These are phyloP conservation scores for Tetramorium simillimum DNA, from an alignment of 1,140 invertebrate genomes.

Conservation along the genomic window DNA sequence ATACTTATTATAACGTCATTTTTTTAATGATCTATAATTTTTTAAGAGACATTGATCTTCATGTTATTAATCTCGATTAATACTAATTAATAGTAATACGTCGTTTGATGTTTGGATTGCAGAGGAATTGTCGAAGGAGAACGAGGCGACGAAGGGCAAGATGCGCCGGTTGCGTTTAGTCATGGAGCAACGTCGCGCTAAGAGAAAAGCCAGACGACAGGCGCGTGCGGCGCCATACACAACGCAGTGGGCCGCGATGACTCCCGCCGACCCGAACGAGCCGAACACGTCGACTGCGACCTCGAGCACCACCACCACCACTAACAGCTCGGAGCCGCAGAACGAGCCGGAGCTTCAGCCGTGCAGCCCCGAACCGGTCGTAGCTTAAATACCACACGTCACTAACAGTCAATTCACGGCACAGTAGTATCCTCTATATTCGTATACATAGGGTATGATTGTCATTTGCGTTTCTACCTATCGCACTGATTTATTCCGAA, in stretches of 20 bases:
- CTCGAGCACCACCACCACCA: constrained; percentile 64
- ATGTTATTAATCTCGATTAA: not conserved
- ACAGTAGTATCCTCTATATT: constrained; percentile 56
- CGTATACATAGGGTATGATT: constrained; percentile 50
- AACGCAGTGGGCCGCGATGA: constrained; percentile 84
- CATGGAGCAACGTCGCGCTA: constrained; percentile 94
- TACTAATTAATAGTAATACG: constrained; percentile 10
- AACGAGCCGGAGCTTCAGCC: constrained; percentile 82
- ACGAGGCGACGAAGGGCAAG: constrained; percentile 93
- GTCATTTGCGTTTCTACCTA: constrained; percentile 45
- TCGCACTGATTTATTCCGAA: constrained; percentile 69
- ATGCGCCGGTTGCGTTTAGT: constrained; percentile 93
- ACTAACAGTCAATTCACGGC: constrained; percentile 33
- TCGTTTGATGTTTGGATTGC: constrained; percentile 1
- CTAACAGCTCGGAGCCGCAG: constrained; percentile 77
- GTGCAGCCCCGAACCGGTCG: constrained; percentile 84
- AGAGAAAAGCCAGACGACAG: constrained; percentile 92
- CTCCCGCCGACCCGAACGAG: constrained; percentile 78
- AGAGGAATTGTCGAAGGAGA: constrained; percentile 88
- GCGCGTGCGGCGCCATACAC: constrained; percentile 90
- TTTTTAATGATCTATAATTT: not conserved
- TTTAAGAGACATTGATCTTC: not conserved
- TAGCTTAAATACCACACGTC: constrained; percentile 78
- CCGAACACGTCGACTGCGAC: constrained; percentile 73
- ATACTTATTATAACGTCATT: not conserved